phyloP scores from a whole-genome alignment of 2,888 invertebrate species.

The Mimumesa dahlbomi region DNA sequence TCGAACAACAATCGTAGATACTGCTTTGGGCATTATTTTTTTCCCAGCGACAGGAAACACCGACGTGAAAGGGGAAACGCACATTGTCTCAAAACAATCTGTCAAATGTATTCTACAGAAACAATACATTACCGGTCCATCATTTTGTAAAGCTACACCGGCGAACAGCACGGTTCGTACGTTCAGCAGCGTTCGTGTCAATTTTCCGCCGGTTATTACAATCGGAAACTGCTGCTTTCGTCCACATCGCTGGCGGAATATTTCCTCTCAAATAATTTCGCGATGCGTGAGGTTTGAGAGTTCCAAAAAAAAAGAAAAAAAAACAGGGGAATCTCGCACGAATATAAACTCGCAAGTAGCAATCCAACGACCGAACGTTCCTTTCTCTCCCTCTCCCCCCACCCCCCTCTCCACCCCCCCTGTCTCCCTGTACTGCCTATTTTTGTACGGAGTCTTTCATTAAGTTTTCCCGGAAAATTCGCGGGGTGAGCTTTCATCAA shows the following conservation, averaged over 20 bases:
- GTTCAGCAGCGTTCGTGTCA: slow-evolving; percentile 5
- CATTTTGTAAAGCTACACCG: background rate
- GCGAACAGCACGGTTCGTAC: slow-evolving; percentile 1
- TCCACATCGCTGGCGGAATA: background rate
- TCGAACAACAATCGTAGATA: too few relatives aligned
- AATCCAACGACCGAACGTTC: slow-evolving; percentile 3
- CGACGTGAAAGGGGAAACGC: background rate
- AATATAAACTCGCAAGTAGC: slow-evolving; percentile 26
- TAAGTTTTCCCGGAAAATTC: slow-evolving; percentile 10
- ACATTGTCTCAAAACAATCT: background rate
- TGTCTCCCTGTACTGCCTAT: background rate
- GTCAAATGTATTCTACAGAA: background rate
- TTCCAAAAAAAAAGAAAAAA: background rate
- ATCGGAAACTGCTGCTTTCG: background rate
- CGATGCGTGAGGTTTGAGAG: background rate
- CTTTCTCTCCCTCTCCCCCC: slow-evolving; percentile 9
- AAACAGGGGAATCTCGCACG: background rate
- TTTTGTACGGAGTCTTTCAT: slow-evolving; percentile 9
- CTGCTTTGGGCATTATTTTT: too few relatives aligned
- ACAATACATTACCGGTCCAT: background rate
- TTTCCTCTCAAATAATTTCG: background rate
- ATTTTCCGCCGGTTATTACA: slow-evolving; percentile 2
- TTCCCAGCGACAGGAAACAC: too few relatives aligned
- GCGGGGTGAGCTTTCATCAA: background rate
- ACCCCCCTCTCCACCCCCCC: slow-evolving; percentile 10